Evolutionary conservation across 2,888 invertebrate species (phyloP).

Genomic region (Polyommatus iphigenia): DNA sequence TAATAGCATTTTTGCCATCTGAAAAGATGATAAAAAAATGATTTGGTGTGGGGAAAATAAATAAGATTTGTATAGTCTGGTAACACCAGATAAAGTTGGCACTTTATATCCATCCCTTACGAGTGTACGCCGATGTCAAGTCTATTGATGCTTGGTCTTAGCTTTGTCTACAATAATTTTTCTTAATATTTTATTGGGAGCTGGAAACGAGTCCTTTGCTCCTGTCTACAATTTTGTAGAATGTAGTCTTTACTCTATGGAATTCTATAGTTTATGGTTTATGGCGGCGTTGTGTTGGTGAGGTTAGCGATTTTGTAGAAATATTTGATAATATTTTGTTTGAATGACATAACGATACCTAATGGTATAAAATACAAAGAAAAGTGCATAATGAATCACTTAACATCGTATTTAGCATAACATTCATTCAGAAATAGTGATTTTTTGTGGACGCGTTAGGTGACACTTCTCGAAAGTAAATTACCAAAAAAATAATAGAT

Average conservation of each 20-base stretch:
- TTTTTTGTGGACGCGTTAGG: constrained; percentile 67
- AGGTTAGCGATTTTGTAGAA: constrained; percentile 67
- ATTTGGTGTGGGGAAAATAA: too few species aligned
- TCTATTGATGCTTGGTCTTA: too few species aligned
- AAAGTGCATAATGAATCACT: constrained; percentile 37
- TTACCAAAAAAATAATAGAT: constrained; percentile 37
- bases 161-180: too few species aligned
- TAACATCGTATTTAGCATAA: constrained; percentile 39
- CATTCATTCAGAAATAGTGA: constrained; percentile 60
- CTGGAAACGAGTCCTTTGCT: too few species aligned
- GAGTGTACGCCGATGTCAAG: too few species aligned
- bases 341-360: constrained; percentile 41
- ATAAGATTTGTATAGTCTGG: too few species aligned
- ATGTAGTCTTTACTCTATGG: background rate
- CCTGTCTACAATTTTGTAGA: background rate
- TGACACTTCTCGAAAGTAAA: constrained; percentile 61
- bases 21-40: too few species aligned
- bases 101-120: too few species aligned
- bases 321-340: constrained; percentile 52
- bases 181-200: too few species aligned
- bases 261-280: constrained; percentile 39
- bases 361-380: constrained; percentile 33
- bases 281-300: constrained; percentile 61
- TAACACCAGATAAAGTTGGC: too few species aligned
- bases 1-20: too few species aligned